These are phyloP conservation scores for Tragelaphus eurycerus DNA, from an alignment of 2,797 vertebrate genomes.

Conservation along the genomic window DNA sequence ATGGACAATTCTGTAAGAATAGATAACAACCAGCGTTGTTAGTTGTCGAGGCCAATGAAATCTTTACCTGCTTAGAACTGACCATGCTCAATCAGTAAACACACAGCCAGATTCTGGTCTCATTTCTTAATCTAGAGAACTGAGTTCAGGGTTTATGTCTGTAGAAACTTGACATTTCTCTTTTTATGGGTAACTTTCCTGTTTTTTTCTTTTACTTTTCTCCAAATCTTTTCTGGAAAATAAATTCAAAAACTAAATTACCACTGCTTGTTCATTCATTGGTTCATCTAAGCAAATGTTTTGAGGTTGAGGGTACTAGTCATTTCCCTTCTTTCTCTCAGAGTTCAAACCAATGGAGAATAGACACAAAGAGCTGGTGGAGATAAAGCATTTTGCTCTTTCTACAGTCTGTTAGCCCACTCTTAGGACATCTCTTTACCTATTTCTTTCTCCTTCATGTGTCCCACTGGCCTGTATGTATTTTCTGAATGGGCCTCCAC, in stretches of 20 bases:
- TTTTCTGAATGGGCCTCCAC: background rate
- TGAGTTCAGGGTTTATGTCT: background rate
- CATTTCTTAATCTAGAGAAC: background rate
- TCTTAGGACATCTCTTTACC: background rate
- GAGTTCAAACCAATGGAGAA: background rate
- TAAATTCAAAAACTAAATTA: background rate
- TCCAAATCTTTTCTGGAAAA: conserved; percentile 37
- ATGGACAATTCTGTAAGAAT: background rate
- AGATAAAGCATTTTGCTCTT: background rate
- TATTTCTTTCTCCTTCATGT: background rate
- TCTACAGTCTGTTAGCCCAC: background rate
- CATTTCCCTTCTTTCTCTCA: background rate
- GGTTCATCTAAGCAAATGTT: background rate
- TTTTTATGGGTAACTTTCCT: background rate
- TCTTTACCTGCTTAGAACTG: background rate
- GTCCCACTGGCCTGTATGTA: background rate
- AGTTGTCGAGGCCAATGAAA: background rate
- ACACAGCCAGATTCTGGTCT: background rate
- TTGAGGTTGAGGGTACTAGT: background rate
- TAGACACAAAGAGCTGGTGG: background rate
- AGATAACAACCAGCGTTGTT: background rate
- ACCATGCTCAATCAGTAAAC: background rate
- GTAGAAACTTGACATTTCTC: conserved; percentile 11
- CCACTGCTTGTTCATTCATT: background rate
- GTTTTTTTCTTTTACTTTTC: background rate